Evolutionary conservation across 2,888 invertebrate species (phyloP).

Genomic region (Caenorhabditis angaria): DNA sequence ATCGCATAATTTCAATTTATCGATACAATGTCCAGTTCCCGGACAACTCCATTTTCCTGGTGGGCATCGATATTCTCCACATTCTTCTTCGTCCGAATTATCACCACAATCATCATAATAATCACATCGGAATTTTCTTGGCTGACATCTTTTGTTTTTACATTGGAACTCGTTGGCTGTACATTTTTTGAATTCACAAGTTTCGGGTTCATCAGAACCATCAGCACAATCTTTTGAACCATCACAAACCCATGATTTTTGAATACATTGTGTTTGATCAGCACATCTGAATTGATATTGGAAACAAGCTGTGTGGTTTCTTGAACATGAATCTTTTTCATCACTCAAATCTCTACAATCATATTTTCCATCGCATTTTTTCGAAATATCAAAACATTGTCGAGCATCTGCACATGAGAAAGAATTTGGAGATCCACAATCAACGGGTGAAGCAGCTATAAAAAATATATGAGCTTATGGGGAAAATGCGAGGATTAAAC

Average conservation of each 20-base stretch:
- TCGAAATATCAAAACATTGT: constrained; percentile 87
- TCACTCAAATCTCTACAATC: constrained; percentile 83
- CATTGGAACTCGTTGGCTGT: constrained; percentile 71
- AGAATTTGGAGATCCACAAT: constrained; percentile 67
- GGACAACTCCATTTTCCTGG: constrained; percentile 69
- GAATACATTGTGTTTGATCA: constrained; percentile 86
- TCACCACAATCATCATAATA: constrained; percentile 90
- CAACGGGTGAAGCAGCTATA: constrained; percentile 54
- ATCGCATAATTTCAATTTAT: constrained; percentile 91
- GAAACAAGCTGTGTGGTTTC: constrained; percentile 71
- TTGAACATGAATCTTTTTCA: constrained; percentile 83
- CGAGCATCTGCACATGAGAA: constrained; percentile 83
- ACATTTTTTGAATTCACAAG: constrained; percentile 70
- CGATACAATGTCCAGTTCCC: constrained; percentile 84
- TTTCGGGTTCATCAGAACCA: constrained; percentile 76
- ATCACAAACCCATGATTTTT: constrained; percentile 74
- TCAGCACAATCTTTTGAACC: constrained; percentile 85
- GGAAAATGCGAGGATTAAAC: constrained; percentile 87
- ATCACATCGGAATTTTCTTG: constrained; percentile 74
- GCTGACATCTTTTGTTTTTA: constrained; percentile 72
- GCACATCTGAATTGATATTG: constrained; percentile 86
- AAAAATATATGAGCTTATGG: neutral
- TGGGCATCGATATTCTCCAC: constrained; percentile 71
- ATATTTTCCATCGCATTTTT: constrained; percentile 88
- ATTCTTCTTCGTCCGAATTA: constrained; percentile 80